These are phyloP conservation scores for Coenonympha glycerion DNA, from an alignment of 2,888 invertebrate genomes.

Conservation along the genomic window DNA sequence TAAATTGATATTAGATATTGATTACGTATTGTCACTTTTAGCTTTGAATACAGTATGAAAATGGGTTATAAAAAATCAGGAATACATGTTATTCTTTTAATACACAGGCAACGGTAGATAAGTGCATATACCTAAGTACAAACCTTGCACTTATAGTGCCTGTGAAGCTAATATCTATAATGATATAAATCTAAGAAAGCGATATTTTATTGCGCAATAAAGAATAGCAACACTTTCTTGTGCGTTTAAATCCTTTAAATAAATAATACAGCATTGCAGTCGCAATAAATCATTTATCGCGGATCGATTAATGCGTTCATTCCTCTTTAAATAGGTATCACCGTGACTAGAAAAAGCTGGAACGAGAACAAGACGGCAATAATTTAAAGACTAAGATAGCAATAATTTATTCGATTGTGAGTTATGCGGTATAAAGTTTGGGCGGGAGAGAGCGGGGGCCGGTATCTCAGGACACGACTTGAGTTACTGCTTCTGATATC, in stretches of 20 bases:
- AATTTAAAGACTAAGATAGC: conserved; percentile 48
- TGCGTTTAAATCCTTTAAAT: conserved; percentile 20
- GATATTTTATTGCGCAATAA: conserved; percentile 21
- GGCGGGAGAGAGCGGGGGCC: conserved; percentile 50
- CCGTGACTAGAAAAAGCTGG: conserved; percentile 39
- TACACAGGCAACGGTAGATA: too few species aligned
- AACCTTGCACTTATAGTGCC: not conserved
- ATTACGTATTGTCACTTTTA: too few species aligned
- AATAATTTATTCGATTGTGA: conserved; percentile 67
- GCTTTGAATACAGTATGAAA: too few species aligned
- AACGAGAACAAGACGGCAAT: conserved; percentile 41
- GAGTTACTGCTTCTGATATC: conserved; percentile 34
- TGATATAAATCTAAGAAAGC: conserved; percentile 2
- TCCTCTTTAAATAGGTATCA: conserved; percentile 26
- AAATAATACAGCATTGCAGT: conserved; percentile 21
- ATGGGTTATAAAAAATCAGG: too few species aligned
- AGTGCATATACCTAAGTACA: not conserved
- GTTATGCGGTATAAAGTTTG: conserved; percentile 66
- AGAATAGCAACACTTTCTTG: conserved; percentile 24
- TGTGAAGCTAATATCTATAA: not conserved
- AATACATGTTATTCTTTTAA: too few species aligned
- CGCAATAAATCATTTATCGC: conserved; percentile 37
- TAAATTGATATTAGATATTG: too few species aligned
- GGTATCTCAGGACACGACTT: conserved; percentile 45
- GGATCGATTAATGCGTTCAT: conserved; percentile 34